Base-by-base conservation (phyloP, 64 coral and sea anemone species). In the Montipora efflorescens region DNA sequence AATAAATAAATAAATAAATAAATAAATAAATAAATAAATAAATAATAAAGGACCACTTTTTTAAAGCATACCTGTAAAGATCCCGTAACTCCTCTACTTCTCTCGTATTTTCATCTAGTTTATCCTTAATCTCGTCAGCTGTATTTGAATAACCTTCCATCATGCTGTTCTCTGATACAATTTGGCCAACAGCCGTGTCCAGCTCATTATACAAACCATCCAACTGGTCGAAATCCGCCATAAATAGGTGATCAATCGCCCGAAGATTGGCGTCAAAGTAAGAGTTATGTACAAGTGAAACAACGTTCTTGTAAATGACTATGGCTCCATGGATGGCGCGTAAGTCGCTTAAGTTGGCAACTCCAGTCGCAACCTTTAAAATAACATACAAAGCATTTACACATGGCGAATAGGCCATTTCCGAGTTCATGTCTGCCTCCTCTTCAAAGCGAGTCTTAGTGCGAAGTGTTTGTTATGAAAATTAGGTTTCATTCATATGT, bases 71-170 rank as follows among this genome's bases (percentile, higher is more conserved):
- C 95, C 82, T 90, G 74, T 96, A 96, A 0, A 59, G 45, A 67
- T 96, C 91, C 80, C 55, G 93, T n/a, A 96, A 66, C 28, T 87
- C 16, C 0, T 88, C 79, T 22, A 93, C 91, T 71, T 93, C 67
- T 78, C 89, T 82, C 15, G 43, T 72, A 23, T 96, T 96, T 22
- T 90, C 76, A 15, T 43, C 75, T 52, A 96, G 92, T 57, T 68
- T 96, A 59, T 85, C 92, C 44, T 83, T 87, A 14, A 96, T 59
- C 13, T 93, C 87, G 43, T 96, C 95, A 25, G 95, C 95, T 61
- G 66, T 96, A 53, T 96, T 82, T 6, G 95, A 96, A 52, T 96
- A 96, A 2, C 95, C 95, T 25, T 96, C 87, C 95, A 96, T 96
- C 73, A 96, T 88, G 12, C 91, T 96, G 87, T 96, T 77, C 1